Evolutionary conservation across 2,113 vertebrate genomes (phyloP), one percentile per base, ranked within the genome.

Genomic region (Oreochromis aureus): DNA sequence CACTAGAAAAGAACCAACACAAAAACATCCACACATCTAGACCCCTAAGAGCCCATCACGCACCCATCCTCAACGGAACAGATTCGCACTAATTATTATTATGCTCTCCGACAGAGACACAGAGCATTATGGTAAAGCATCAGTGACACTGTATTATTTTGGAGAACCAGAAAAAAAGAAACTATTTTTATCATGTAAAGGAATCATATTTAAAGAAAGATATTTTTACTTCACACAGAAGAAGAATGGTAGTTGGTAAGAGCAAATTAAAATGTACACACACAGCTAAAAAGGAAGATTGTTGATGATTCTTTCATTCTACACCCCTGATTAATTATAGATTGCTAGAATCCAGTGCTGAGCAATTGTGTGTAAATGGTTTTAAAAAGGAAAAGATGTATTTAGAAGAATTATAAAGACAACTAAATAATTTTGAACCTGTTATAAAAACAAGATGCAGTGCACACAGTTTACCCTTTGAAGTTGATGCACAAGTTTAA

Each of bases 111-210:
- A 58, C 34, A 63, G 11, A 81, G 22, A 54, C 63, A 30, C 19
- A 86, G 69, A 22, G 15, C 44, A 73, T 84, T 95, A 94, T 96
- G 97, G 95, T 96, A 96, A 96, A 97, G 96, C 93, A 95, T 97
- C 96, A 87, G 95, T 96, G 97, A 97, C 96, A 97, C 96, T 55
- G 83, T 96, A 96, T 96, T 97, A 97, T 97, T 97, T 97, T 98
- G 97, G 97, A 97, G 73, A 88, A 82, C 32, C 73, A 69, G 73
- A 61, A 69, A 84, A 88, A 56, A 86, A 97, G 91, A 97, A 97
- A 97, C 96, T 98, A 99, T 99, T 99, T 99, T 99, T 99, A 98
- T 98, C 97, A 96, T 97, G 96, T 98, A 97, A 97, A 97, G 96
- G 96, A 97, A 97, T 97, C 97, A 96, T 98, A 97, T 95, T 95